A percentile compares a stretch with the other conserved stretches of the same genome.
Conservation (phyloP, 2,113 vertebrate genomes). For the Cephalopholis sonnerati region DNA sequence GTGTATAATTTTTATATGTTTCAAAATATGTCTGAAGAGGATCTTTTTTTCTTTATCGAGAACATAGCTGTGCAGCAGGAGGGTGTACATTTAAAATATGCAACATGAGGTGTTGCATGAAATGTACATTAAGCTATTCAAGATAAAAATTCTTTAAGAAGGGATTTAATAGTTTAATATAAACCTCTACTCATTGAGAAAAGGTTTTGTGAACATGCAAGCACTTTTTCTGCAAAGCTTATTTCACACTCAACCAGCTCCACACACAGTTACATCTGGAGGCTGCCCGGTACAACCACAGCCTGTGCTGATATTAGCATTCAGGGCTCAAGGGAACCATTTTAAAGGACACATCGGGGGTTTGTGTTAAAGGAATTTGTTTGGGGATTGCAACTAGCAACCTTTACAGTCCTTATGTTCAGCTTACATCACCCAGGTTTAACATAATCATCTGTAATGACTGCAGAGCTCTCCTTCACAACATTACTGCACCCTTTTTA, state of each 20-base stretch:
- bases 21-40: background rate
- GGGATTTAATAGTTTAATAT: background rate
- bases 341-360: slow-evolving; percentile 40
- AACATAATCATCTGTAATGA: slow-evolving; percentile 50
- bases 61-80: background rate
- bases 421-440: slow-evolving; percentile 16
- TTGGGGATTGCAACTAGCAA: slow-evolving; percentile 48
- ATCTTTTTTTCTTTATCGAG: background rate
- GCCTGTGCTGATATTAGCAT: slow-evolving; percentile 53
- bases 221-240: slow-evolving; percentile 25
- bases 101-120: background rate
- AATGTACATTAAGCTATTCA: background rate
- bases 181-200: slow-evolving; percentile 14
- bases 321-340: slow-evolving; percentile 14
- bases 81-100: background rate
- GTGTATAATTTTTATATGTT: background rate
- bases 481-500: slow-evolving; percentile 22
- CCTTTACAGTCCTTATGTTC: slow-evolving; percentile 46
- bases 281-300: slow-evolving; percentile 36
- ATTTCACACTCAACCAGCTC: slow-evolving; percentile 40
- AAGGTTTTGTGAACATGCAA: background rate
- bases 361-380: slow-evolving; percentile 36
- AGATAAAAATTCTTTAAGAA: background rate
- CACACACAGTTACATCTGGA: slow-evolving; percentile 47
- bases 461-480: slow-evolving; percentile 22